Base-by-base conservation (phyloP, 2,113 vertebrate species). In the Tachysurus fulvidraco region DNA sequence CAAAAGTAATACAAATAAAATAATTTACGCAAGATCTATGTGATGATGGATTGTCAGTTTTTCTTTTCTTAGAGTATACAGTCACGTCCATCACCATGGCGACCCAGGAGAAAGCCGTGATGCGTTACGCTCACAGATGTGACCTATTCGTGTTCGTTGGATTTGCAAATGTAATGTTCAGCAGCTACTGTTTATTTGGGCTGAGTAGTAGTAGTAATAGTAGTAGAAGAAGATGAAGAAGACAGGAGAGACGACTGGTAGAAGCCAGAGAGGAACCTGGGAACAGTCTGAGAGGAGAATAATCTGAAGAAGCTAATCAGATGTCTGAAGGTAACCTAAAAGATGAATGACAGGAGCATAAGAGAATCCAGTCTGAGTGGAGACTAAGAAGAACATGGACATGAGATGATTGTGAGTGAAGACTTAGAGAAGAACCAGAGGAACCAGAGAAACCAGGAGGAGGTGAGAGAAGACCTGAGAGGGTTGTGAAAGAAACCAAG, bases 51-150 rank as follows among this genome's bases (percentile, higher is more conserved):
- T 36, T 36, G 36, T 36, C 36, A 36, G 36, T 36, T 36, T 36
- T 36, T 36, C 36, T 36, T 36, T 36, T 36, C 36, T 36, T 36
- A 36, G 36, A 36, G 36, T 36, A 36, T 36, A 36, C 84, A 83
- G 81, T 82, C 81, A 82, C 1, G 41, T 88, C 88, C 86, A 88
- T 92, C 88, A 87, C 89, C 89, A 91, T 89, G 84, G 88, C 55
- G 86, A 92, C 90, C 89, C 83, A 60, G 64, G 82, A 85, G 90
- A 88, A 86, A 50, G 87, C 87, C 71, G 71, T 71, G 86, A 89
- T 89, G 90, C 88, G 81, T 88, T 79, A 52, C 88, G n/a, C 86
- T 85, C 90, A 86, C 92, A 92, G 91, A 91, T 92, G 91, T 89
- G 88, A 89, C 91, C 91, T 67, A 84, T 80, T 88, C 89, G 86